Conservation (phyloP, 2,797 vertebrate species). For the Anabacerthia variegaticeps region DNA sequence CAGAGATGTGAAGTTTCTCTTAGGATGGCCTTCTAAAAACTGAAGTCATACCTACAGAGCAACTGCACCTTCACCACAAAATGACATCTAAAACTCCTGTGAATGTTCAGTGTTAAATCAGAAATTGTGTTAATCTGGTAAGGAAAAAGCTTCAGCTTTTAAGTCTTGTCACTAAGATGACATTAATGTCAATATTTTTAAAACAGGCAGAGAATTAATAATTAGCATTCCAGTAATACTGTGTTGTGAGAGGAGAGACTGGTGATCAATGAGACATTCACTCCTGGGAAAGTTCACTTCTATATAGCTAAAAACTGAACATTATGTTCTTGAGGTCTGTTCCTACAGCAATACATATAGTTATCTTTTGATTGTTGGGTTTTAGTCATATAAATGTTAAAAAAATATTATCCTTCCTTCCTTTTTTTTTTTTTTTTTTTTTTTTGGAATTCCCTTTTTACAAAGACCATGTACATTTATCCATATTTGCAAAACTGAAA, state of each 20-base stretch:
- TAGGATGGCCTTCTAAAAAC: background rate
- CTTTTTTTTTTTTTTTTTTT: background rate
- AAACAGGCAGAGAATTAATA: background rate
- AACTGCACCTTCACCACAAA: background rate
- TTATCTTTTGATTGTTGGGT: background rate
- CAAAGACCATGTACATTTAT: background rate
- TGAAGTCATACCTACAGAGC: background rate
- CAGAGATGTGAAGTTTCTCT: background rate
- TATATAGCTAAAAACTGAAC: background rate
- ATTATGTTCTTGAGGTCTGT: background rate
- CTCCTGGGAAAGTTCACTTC: background rate
- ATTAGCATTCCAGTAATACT: background rate
- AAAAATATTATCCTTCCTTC: rapidly evolving
- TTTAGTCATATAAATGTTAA: background rate
- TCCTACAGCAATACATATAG: background rate
- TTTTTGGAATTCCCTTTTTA: background rate
- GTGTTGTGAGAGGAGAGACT: background rate
- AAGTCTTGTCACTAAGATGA: background rate
- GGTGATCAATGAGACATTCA: background rate
- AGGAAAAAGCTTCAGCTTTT: background rate
- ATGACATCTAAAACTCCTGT: background rate
- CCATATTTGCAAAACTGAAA: background rate
- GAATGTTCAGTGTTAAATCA: background rate
- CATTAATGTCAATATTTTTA: background rate
- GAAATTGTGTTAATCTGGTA: background rate